phyloP scores from a whole-genome alignment of 2,888 invertebrate genomes.

The Yponomeuta malinellus region DNA sequence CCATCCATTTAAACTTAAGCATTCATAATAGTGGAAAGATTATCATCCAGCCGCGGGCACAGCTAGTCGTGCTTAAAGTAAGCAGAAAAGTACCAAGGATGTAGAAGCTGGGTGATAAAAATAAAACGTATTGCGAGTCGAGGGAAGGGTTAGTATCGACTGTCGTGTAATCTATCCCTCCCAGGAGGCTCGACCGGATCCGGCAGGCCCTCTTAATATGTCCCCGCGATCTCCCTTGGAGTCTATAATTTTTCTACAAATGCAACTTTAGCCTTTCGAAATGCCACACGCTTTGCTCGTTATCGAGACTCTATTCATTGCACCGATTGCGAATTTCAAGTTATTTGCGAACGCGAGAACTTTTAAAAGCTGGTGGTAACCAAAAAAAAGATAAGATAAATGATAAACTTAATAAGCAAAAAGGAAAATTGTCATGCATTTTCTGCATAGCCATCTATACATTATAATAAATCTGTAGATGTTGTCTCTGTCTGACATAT shows the following conservation, averaged over 20 bases:
- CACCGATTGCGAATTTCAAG: neutral
- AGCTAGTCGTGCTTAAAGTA: slow-evolving; percentile 42
- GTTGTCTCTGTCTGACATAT: too few relatives aligned
- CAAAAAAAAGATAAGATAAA: neutral
- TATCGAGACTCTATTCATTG: slow-evolving; percentile 15
- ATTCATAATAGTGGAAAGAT: too few relatives aligned
- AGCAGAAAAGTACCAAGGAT: slow-evolving; percentile 47
- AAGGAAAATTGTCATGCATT: too few relatives aligned
- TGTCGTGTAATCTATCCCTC: slow-evolving; percentile 54
- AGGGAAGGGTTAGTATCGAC: slow-evolving; percentile 50
- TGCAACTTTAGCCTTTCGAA: slow-evolving; percentile 34
- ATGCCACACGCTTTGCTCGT: slow-evolving; percentile 23
- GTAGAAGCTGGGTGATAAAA: slow-evolving; percentile 46
- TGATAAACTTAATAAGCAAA: neutral
- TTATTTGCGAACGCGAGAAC: neutral
- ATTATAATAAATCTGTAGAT: too few relatives aligned
- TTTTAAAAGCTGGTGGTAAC: neutral
- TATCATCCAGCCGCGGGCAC: too few relatives aligned
- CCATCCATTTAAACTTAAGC: too few relatives aligned
- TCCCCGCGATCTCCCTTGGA: slow-evolving; percentile 54
- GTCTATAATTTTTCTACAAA: slow-evolving; percentile 52
- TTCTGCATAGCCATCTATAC: too few relatives aligned
- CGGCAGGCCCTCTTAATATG: slow-evolving; percentile 54
- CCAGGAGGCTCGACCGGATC: slow-evolving; percentile 46
- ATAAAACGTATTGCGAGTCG: slow-evolving; percentile 31